Base-by-base conservation (phyloP, 2,888 invertebrate genomes). In the Eulithis prunata region DNA sequence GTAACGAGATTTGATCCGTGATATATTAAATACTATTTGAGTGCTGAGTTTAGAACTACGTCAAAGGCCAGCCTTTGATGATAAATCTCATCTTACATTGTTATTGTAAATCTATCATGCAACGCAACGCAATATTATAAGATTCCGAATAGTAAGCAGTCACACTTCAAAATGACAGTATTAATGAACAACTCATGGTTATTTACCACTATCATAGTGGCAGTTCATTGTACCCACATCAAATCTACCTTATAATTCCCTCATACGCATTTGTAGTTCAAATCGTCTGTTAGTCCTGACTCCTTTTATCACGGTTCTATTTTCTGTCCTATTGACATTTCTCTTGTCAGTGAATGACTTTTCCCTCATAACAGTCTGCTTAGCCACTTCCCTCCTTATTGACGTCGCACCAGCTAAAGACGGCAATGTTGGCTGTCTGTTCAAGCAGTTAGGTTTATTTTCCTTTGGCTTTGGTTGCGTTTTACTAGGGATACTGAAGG, bases 241-340 rank as follows among this genome's bases (percentile, higher is more conserved):
- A 7, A 41, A 10, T 38, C 41, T 10, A 47, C 0, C 62, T 78
- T 84, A 81, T 12, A 94, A 74, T 71, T 94, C 94, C 28, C 96
- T 93, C 83, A 95, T 91, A 74, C 94, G 90, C 96, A 96, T 96
- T 76, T 96, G 95, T 62, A 96, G 82, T 62, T 96, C 96, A 75
- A 96, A 96, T 52, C 96, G 89, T 47, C 96, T 91, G 83, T 96
- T 96, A 0, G 95, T 95, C 46, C 96, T 88, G 0, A 96, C 96
- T 0, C 96, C 96, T 69, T 95, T 95, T 0, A 96, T 88, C 5
- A 93, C 78, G 0, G 88, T 89, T 57, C 95, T 89, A 54, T 83
- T 91, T 62, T 92, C 88, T 14, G 84, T 87, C 62, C 93, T 86
- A 21, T 74, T 84, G 1, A 71, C 69, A 13, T 76, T 79, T 11